Evolutionary conservation across 2,797 vertebrate species (phyloP), one percentile per base, ranked within the genome.

Genomic region (Enteromius radiatus): DNA sequence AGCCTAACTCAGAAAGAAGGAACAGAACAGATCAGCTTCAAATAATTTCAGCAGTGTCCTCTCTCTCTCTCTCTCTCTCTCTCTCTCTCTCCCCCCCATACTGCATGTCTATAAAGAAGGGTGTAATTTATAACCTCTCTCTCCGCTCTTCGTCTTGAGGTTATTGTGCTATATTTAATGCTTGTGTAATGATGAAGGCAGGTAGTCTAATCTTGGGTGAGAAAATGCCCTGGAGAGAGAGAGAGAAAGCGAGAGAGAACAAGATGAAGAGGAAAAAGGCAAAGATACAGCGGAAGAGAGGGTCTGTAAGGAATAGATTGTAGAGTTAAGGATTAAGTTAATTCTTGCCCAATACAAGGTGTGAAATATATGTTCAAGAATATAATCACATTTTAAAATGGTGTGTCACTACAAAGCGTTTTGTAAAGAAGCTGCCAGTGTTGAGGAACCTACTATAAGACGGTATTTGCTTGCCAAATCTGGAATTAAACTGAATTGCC

Each of bases 111-210:
- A 59, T 76, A 78, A 70, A 64, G 76, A 76, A 81, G 45, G 67
- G 68, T 83, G 76, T 78, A 81, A 86, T 84, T 80, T 84, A 76
- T 84, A 87, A 84, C 84, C 31, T 84, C 49, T 67, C 75, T 63
- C 49, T 49, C 64, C 6, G 79, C 71, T 82, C 82, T 76, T 81
- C 74, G 70, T 76, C 81, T 69, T 63, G 81, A 83, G 78, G 81
- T 81, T 88, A 81, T 85, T 83, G 80, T 84, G 84, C 81, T 85
- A 82, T 82, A 84, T 86, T 84, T 86, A 88, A 84, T 88, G 78
- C 45, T 54, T 78, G 68, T 78, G 71, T 85, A 83, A 85, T 75
- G 73, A 85, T 81, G 83, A 80, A 79, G 83, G 68, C 64, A 85
- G 83, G 78, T 84, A 78, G 67, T 86, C 75, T 73, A 86, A 84